Percentiles rank a stretch among this genome's conserved stretches.
phyloP scores from a whole-genome alignment of 2,888 invertebrate genomes.

The Emmelina monodactyla region DNA sequence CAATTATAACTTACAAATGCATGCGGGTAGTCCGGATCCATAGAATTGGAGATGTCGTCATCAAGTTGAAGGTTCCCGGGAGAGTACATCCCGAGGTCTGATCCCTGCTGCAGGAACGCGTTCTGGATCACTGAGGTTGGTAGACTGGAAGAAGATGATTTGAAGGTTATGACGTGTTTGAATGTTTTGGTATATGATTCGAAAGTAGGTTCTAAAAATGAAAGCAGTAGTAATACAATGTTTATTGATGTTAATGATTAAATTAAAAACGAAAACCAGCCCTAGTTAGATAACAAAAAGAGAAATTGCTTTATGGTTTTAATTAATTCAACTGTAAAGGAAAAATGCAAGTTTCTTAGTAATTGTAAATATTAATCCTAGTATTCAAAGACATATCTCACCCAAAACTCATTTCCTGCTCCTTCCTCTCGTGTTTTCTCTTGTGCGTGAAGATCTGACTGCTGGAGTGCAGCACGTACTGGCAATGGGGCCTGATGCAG shows the following conservation, averaged over 20 bases:
- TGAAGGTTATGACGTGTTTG: too few species aligned
- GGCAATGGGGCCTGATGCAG: conserved; percentile 94
- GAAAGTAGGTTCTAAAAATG: too few species aligned
- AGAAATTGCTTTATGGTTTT: too few species aligned
- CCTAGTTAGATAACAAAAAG: too few species aligned
- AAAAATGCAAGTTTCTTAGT: too few species aligned
- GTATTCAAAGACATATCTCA: conserved; percentile 49
- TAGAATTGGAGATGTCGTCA: conserved; percentile 51
- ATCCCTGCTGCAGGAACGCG: conserved; percentile 54
- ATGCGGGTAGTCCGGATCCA: conserved; percentile 44
- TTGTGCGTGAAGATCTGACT: conserved; percentile 97
- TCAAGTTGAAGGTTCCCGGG: conserved; percentile 49
- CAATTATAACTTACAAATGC: conserved; percentile 53
- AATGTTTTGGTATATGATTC: too few species aligned
- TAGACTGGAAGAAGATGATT: conserved; percentile 26
- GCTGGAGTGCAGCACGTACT: conserved; percentile 95
- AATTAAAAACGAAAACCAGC: too few species aligned
- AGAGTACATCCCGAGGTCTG: conserved; percentile 54
- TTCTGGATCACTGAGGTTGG: conserved; percentile 56
- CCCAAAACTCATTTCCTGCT: conserved; percentile 88
- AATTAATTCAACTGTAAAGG: too few species aligned
- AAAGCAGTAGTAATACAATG: too few species aligned
- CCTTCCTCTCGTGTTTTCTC: conserved; percentile 94
- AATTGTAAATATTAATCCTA: too few species aligned
- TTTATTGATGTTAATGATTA: too few species aligned